Evolutionary conservation across 1,140 invertebrate genomes (phyloP), one percentile per base, ranked within the genome.

Genomic region (Marisa cornuarietis): DNA sequence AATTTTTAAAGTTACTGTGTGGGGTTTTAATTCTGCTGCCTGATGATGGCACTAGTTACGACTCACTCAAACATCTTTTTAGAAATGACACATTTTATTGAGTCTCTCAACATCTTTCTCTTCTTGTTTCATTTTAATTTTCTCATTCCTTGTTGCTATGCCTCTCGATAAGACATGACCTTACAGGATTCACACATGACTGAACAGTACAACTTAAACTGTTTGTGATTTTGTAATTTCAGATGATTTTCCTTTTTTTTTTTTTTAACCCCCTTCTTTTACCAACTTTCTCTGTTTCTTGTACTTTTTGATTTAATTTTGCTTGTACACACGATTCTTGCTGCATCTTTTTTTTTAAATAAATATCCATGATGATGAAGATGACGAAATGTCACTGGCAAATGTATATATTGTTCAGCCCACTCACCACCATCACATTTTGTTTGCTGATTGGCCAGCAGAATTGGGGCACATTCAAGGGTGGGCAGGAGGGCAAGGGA

Each of bases 391-490:
- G 20, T n/a, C 54, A 26, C 65, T 24, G 62, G 31, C 18, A n/a
- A 24, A 3, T 69, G 51, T 54, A 71, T 65, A 78, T 62, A 78
- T 71, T 58, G 65, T 58, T 54, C 7, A 58, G 68, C 58, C 31
- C 31, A 22, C 14, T 51, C 31, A 58, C 62, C 18, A 63, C 62
- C n/a, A 49, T 42, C 51, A 31, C 20, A 63, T 26, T 14, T 31
- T 49, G n/a, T 49, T 78, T 51, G n/a, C 65, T 26, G 58, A 31
- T n/a, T 22, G n/a, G 51, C 42, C 13, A 62, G 58, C 16, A 69
- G 49, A 42, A 49, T n/a, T 16, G 52, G 62, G 31, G 20, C 14
- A 61, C 49, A 49, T 61, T 54, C 52, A 52, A 61, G 52, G 49
- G 14, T 52, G 62, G 76, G 76, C n/a, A 51, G 42, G 26, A 49